Percentiles rank a stretch among this genome's conserved stretches.
Evolutionary conservation across 2,113 vertebrate species (phyloP).

Genomic region (Ictidomys tridecemlineatus): DNA sequence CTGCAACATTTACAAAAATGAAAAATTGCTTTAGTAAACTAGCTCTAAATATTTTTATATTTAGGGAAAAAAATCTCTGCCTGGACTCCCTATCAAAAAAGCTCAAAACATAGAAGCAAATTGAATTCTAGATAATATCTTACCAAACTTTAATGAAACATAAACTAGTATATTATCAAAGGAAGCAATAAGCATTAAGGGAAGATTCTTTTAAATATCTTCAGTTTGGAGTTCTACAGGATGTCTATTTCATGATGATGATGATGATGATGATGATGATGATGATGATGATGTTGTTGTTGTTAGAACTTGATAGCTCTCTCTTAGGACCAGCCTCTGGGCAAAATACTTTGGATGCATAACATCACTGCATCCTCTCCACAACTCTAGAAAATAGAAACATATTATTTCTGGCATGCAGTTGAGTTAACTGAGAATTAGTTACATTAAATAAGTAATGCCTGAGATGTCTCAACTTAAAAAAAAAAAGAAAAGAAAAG

Average conservation of each 20-base stretch:
- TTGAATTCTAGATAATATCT: conserved; percentile 19
- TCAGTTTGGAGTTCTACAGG: not conserved
- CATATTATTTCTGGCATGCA: not conserved
- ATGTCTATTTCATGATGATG: not conserved
- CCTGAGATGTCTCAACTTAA: not conserved
- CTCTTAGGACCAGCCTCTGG: not conserved
- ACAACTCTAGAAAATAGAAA: not conserved
- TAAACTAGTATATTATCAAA: not conserved
- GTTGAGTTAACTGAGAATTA: not conserved
- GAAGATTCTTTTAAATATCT: not conserved
- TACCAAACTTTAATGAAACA: not conserved
- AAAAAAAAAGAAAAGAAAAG: too few relatives aligned
- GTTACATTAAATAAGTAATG: not conserved
- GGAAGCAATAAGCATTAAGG: not conserved
- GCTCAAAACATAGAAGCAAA: not conserved
- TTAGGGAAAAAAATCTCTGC: not conserved
- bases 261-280: not conserved
- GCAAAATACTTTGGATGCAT: not conserved
- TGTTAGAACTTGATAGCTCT: not conserved
- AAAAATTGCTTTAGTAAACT: not conserved
- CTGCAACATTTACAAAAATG: not conserved
- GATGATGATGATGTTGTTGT: too few relatives aligned
- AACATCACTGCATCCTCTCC: not conserved
- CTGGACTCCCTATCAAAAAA: not conserved
- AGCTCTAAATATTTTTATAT: not conserved